Evolutionary conservation across 2,888 invertebrate species (phyloP).

Genomic region (Chalcosyrphus nemorum): DNA sequence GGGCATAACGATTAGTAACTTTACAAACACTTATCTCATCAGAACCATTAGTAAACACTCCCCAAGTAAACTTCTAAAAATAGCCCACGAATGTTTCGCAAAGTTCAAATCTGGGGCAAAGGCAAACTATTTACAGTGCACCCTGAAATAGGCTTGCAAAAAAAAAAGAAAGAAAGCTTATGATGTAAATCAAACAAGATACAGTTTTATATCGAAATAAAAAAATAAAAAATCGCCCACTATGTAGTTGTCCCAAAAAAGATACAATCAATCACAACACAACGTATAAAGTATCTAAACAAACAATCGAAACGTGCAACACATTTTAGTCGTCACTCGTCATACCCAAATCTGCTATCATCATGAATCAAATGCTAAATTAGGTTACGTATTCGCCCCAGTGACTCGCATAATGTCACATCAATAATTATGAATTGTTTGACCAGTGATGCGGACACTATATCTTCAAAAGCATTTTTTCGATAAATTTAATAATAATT

Average conservation of each 20-base stretch:
- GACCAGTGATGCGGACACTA: neutral
- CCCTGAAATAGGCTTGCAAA: neutral
- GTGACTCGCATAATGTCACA: neutral
- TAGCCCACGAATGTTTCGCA: no score
- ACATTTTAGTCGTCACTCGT: neutral
- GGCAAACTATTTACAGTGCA: neutral
- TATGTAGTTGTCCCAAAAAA: neutral
- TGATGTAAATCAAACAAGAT: neutral
- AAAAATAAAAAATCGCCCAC: neutral
- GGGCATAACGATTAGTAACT: no score
- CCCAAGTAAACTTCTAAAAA: neutral
- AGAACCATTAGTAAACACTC: no score
- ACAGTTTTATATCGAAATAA: neutral
- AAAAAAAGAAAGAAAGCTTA: no score
- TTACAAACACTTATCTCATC: no score
- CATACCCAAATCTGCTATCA: no score
- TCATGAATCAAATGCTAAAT: neutral
- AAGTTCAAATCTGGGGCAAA: no score
- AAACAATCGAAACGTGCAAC: conserved; percentile 10
- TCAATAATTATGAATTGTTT: conserved; percentile 1
- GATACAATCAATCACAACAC: conserved; percentile 21
- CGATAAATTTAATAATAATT: conserved; percentile 4
- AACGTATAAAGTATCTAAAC: neutral
- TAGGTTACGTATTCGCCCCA: conserved; percentile 32
- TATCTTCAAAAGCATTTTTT: neutral